Conservation (phyloP, 1,140 invertebrate species). For the Drosophila littoralis region DNA sequence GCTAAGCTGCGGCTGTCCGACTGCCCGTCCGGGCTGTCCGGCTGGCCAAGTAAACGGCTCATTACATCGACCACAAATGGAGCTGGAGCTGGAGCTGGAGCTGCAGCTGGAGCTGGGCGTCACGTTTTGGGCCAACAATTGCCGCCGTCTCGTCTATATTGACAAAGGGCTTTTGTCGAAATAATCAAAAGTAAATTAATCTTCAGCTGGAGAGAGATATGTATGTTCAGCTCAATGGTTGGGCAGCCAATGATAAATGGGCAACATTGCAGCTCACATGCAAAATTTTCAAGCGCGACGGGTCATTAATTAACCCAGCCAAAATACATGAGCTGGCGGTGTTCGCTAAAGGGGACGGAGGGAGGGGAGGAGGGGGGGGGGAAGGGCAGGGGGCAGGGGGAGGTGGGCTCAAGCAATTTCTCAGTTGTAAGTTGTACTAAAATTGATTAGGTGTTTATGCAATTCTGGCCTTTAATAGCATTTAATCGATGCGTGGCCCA, state of each 20-base stretch:
- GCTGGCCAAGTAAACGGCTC: slow-evolving; percentile 59
- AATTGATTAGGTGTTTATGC: slow-evolving; percentile 72
- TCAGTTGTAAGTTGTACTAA: slow-evolving; percentile 40
- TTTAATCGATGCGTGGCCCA: slow-evolving; percentile 68
- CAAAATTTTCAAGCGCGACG: slow-evolving; percentile 57
- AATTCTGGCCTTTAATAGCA: slow-evolving; percentile 71
- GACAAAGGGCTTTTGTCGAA: slow-evolving; percentile 55
- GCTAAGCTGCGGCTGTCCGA: neutral
- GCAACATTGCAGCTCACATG: slow-evolving; percentile 43
- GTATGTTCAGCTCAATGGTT: slow-evolving; percentile 8
- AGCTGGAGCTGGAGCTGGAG: slow-evolving; percentile 50
- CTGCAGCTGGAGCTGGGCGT: slow-evolving; percentile 48
- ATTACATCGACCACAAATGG: slow-evolving; percentile 64
- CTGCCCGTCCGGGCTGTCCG: neutral
- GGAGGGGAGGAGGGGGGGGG: neutral
- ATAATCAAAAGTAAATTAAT: slow-evolving; percentile 72
- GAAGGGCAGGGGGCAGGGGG: neutral
- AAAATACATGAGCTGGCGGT: slow-evolving; percentile 22
- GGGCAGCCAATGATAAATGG: slow-evolving; percentile 64
- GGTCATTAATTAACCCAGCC: slow-evolving; percentile 65
- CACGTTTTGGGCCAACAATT: slow-evolving; percentile 50
- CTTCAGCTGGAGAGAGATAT: slow-evolving; percentile 21
- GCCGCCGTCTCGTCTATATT: slow-evolving; percentile 19
- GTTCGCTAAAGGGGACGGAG: too few relatives aligned
- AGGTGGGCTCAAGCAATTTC: slow-evolving; percentile 32